These are phyloP conservation scores for Champsocephalus gunnari DNA, from an alignment of 2,797 vertebrate genomes.

Conservation along the genomic window DNA sequence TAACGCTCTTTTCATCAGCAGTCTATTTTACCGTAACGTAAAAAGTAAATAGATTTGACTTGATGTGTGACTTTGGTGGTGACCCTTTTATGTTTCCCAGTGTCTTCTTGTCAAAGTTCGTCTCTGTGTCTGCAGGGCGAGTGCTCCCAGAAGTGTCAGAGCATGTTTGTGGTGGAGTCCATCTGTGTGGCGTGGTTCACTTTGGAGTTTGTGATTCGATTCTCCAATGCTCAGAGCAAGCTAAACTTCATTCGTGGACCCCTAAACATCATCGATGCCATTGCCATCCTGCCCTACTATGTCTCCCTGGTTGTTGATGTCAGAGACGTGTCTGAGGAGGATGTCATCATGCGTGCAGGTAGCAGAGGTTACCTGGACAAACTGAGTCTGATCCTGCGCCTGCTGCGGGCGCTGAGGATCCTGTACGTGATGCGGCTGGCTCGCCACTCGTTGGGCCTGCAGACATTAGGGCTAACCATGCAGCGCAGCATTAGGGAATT, in stretches of 20 bases:
- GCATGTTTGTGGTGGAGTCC: conserved; percentile 95
- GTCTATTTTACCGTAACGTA: background rate
- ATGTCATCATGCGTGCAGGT: conserved; percentile 70
- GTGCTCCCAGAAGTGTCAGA: conserved; percentile 93
- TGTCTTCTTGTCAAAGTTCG: background rate
- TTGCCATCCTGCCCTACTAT: conserved; percentile 97
- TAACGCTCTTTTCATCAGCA: background rate
- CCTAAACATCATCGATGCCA: conserved; percentile 93
- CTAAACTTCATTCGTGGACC: conserved; percentile 92
- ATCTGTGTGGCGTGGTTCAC: conserved; percentile 97
- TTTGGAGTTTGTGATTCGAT: conserved; percentile 89
- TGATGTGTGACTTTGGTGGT: background rate
- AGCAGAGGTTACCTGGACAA: conserved; percentile 91
- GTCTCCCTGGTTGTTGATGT: conserved; percentile 90
- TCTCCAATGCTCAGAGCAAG: conserved; percentile 92
- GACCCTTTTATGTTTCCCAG: background rate
- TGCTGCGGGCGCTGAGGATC: conserved; percentile 93
- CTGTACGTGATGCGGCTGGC: conserved; percentile 96
- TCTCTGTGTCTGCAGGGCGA: conserved; percentile 84
- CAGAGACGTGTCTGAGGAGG: conserved; percentile 82
- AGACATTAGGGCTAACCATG: conserved; percentile 93
- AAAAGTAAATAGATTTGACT: background rate
- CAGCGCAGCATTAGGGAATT: conserved; percentile 92
- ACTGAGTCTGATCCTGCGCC: conserved; percentile 90
- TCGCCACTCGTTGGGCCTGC: conserved; percentile 94